Percentiles rank a stretch among this genome's conserved stretches.
Conservation (phyloP, 2,888 invertebrate genomes). For the Hydrotaea cyrtoneurina region DNA sequence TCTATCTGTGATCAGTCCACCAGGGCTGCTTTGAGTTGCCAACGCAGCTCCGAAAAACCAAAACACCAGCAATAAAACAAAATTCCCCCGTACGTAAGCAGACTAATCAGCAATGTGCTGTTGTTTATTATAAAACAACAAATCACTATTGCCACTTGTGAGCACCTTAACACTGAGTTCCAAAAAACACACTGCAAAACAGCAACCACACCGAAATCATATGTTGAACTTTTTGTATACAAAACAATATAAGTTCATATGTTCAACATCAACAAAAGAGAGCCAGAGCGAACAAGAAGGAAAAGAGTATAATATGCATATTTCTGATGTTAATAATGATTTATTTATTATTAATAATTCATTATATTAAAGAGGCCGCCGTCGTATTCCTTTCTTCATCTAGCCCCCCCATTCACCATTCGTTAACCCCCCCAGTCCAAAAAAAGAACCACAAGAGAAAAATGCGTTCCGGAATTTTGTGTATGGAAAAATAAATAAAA, state of each 20-base stretch:
- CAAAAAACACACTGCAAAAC: not conserved
- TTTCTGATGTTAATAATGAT: conserved; percentile 80
- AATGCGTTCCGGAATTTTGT: conserved; percentile 2
- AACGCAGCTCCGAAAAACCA: too few relatives aligned
- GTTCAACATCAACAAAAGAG: not conserved
- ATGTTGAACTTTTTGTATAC: not conserved
- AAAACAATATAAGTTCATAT: not conserved
- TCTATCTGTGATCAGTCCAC: too few relatives aligned
- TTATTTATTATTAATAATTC: conserved; percentile 80
- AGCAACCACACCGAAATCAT: conserved; percentile 35
- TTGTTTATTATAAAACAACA: conserved; percentile 79
- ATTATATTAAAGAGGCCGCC: conserved; percentile 72
- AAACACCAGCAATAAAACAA: not conserved
- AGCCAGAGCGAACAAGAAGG: conserved; percentile 48
- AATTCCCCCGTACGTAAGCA: conserved; percentile 33
- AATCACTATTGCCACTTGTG: conserved; percentile 73
- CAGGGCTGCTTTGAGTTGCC: too few relatives aligned
- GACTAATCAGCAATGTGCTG: conserved; percentile 72
- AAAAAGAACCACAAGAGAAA: not conserved
- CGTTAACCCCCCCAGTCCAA: not conserved
- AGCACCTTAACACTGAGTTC: conserved; percentile 40
- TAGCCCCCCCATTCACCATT: not conserved
- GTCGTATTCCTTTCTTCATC: not conserved
- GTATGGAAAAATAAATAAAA: not conserved
- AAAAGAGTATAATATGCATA: conserved; percentile 72